Conservation (phyloP, 2,888 invertebrate genomes). For the Tipula helvola region DNA sequence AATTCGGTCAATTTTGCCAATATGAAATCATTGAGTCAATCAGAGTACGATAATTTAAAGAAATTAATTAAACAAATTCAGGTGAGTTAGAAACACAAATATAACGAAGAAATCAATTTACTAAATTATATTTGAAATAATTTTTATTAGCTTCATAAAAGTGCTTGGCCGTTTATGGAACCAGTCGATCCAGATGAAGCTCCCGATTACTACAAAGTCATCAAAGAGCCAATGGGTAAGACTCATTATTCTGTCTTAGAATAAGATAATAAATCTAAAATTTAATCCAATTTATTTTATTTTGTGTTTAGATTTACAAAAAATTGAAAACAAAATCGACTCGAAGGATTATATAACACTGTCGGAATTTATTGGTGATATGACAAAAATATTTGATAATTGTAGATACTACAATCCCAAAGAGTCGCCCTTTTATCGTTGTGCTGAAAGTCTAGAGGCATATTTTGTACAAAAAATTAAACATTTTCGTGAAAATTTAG, state of each 20-base stretch:
- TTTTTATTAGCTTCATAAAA: conserved; percentile 66
- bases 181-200: conserved; percentile 93
- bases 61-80: conserved; percentile 82
- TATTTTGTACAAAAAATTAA: conserved; percentile 92
- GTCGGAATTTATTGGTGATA: conserved; percentile 92
- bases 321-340: conserved; percentile 77
- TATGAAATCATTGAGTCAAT: conserved; percentile 66
- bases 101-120: not conserved
- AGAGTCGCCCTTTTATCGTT: conserved; percentile 90
- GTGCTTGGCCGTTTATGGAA: conserved; percentile 96
- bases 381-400: conserved; percentile 98
- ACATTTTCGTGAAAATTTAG: conserved; percentile 71
- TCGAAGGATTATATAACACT: conserved; percentile 72
- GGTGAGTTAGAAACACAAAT: conserved; percentile 35
- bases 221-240: conserved; percentile 92
- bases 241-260: conserved; percentile 17
- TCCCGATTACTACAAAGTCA: conserved; percentile 92
- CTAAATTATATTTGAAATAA: not conserved
- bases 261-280: not conserved
- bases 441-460: conserved; percentile 89
- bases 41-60: conserved; percentile 71
- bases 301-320: conserved; percentile 69
- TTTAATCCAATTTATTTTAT: conserved; percentile 11
- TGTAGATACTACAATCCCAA: conserved; percentile 95
- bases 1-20: conserved; percentile 81